Base-by-base conservation (phyloP, 1,140 invertebrate genomes). In the Calosoma granatense region DNA sequence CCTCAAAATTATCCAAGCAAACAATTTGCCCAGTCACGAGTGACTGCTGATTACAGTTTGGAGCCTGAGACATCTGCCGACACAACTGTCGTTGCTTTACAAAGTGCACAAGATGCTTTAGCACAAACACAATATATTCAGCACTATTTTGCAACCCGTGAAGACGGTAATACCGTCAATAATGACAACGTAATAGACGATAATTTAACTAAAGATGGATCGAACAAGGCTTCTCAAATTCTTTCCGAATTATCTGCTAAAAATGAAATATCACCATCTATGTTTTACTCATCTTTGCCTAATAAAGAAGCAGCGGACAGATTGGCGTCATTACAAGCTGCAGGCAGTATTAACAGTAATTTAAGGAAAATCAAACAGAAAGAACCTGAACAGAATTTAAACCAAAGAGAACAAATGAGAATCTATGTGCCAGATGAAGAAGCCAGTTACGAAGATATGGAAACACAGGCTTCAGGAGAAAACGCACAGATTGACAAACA, bases 291-390 rank as follows among this genome's bases (percentile, higher is more conserved):
- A 6, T 73, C 73, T 0, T 62, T 80, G 19, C 74, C 78, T 0
- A 78, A 72, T 59, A 70, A 72, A 54, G 73, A 80, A 47, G 69
- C 74, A 0, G 77, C 77, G 1, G 77, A 80, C 54, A 72, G 75
- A 54, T 65, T 80, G 21, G 75, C 77, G 1, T 70, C 73, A 0
- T 59, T 80, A 2, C 77, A 78, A 55, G 72, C 75, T 14, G 76
- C 76, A 15, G 76, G 76, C n/a, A 75, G 76, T 56, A 53, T 67
- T 9, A 66, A 68, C 39, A 68, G 56, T 15, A 65, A 64, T 53
- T 57, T 64, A 14, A 64, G 65, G 62, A 19, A 23, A 30, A 20
- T 54, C 14, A 47, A 61, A 1, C 54, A 65, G 17, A 53, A 61
- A n/a, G 56, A 62, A 14, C 53, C 59, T 58, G 4, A 58, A 51